These are phyloP conservation scores for Agapostemon virescens DNA, from an alignment of 2,888 invertebrate genomes.

Conservation along the genomic window DNA sequence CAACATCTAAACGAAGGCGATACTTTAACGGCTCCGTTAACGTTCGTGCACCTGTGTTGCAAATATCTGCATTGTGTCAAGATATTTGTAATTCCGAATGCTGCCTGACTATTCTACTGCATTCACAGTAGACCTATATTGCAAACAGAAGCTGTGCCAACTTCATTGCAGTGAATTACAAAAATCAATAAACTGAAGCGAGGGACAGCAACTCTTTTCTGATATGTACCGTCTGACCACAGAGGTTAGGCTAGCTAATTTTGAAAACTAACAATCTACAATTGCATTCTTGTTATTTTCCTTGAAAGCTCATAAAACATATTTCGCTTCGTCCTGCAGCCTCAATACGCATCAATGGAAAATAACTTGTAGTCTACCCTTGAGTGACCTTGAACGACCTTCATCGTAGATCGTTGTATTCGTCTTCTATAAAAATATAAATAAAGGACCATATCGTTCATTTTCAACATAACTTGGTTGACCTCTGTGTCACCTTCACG, in stretches of 20 bases:
- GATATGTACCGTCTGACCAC: not conserved
- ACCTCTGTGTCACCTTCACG: too few relatives aligned
- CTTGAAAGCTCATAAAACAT: not conserved
- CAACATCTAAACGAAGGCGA: not conserved
- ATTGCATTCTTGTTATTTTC: not conserved
- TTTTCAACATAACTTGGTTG: too few relatives aligned
- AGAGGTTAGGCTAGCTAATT: slow-evolving; percentile 4
- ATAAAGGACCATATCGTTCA: too few relatives aligned
- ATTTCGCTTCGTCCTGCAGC: not conserved
- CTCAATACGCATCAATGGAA: not conserved
- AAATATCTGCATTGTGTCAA: slow-evolving; percentile 6
- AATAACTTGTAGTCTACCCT: not conserved
- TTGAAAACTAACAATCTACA: not conserved
- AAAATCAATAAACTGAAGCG: slow-evolving; percentile 10
- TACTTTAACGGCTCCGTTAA: not conserved
- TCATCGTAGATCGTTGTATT: too few relatives aligned
- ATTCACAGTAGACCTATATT: slow-evolving; percentile 9
- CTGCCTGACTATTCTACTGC: not conserved
- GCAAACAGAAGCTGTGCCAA: slow-evolving; percentile 6
- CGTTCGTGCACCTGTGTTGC: not conserved
- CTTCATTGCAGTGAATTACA: slow-evolving; percentile 13
- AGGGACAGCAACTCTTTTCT: not conserved
- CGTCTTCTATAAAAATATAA: too few relatives aligned
- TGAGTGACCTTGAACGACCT: too few relatives aligned
- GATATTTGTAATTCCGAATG: slow-evolving; percentile 6